Conservation (phyloP, 2,888 invertebrate genomes). For the Nasonovia ribisnigri region DNA sequence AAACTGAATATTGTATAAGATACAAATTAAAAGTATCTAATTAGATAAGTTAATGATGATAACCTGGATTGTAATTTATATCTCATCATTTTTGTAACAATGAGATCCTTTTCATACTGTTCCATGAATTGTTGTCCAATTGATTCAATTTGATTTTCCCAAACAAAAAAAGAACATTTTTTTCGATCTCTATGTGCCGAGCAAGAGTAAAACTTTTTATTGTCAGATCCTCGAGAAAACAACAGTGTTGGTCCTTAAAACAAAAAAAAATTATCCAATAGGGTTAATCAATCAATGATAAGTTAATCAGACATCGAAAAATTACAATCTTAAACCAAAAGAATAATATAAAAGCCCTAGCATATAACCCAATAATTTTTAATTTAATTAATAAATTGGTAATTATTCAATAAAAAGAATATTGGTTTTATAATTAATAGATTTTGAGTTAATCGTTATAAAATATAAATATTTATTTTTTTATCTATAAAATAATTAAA, state of each 20-base stretch:
- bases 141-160: slow-evolving; percentile 72
- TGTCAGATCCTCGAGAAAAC: slow-evolving; percentile 74
- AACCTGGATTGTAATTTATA: slow-evolving; percentile 52
- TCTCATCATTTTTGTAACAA: slow-evolving; percentile 58
- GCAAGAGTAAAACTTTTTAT: slow-evolving; percentile 82
- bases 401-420: not conserved
- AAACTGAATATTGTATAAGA: too few relatives aligned
- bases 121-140: slow-evolving; percentile 69
- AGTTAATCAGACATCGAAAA: not conserved
- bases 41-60: not conserved
- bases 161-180: slow-evolving; percentile 80
- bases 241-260: slow-evolving; percentile 77
- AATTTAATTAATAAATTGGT: not conserved
- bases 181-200: slow-evolving; percentile 86
- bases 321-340: not conserved
- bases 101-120: slow-evolving; percentile 36
- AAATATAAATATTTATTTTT: not conserved
- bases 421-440: not conserved
- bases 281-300: not conserved
- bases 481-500: not conserved
- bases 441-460: not conserved
- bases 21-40: not conserved
- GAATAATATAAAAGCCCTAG: too few relatives aligned
- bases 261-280: slow-evolving; percentile 41
- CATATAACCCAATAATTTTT: not conserved